phyloP scores from a whole-genome alignment of 2,888 invertebrate species.

The Mesorhabditis spiculigera region DNA sequence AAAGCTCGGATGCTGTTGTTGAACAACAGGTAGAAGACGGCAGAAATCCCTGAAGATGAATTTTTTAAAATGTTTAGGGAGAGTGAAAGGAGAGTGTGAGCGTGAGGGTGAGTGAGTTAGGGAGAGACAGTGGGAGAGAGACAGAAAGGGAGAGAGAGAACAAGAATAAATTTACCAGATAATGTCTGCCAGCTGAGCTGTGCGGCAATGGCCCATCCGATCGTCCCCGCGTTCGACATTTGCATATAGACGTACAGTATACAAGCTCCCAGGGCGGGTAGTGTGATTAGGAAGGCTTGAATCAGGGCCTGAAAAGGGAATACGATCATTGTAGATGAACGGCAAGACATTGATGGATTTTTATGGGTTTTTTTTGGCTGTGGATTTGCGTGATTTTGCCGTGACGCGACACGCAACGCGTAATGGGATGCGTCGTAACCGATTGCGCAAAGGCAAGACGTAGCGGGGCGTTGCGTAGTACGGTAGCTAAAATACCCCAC shows the following conservation, averaged over 20 bases:
- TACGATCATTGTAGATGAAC: not conserved
- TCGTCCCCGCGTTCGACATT: not conserved
- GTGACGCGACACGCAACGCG: no score
- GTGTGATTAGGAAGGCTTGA: not conserved
- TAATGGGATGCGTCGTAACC: no score
- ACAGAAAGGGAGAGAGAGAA: no score
- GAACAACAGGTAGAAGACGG: not conserved
- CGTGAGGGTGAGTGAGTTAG: no score
- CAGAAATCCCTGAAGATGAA: not conserved
- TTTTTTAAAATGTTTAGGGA: not conserved
- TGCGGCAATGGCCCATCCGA: not conserved
- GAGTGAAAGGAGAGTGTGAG: no score
- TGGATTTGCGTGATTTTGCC: no score
- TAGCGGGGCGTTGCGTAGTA: no score
- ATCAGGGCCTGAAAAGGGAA: conserved; percentile 1
- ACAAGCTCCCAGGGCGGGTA: not conserved
- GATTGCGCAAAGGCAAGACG: no score
- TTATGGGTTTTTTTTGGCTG: no score
- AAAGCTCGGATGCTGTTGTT: not conserved
- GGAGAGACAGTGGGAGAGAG: no score
- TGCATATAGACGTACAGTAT: not conserved
- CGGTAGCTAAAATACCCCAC: not conserved
- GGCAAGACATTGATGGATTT: no score
- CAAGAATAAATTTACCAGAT: not conserved
- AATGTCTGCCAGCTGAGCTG: not conserved